Base-by-base conservation (phyloP, 2,113 vertebrate species). In the Helogale parvula region DNA sequence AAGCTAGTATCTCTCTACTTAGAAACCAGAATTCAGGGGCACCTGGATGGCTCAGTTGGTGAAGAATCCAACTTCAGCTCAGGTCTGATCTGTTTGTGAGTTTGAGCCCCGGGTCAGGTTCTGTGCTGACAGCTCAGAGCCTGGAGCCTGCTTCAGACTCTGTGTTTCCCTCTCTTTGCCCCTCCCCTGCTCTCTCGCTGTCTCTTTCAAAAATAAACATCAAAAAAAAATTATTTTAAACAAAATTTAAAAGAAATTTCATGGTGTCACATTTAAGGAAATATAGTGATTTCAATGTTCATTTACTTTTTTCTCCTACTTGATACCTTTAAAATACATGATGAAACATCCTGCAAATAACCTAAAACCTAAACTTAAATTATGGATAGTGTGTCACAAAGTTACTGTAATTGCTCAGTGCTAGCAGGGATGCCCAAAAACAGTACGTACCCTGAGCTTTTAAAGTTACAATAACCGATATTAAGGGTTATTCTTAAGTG, bases 1-100 rank as follows among this genome's bases (percentile, higher is more conserved):
- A 88, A 57, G 72, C 69, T 38, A 38, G 12, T 38, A 92, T 66
- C 95, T 88, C 52, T 94, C 88, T 86, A 52, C 74, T 92, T 68
- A 87, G 57, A 90, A 45, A 63, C 16, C 50, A 82, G 77, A 83
- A 41, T 60, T 60, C 23, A 60, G 57, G 21, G 21, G 21, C 57
- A 23, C 21, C 57, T 60, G 57, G 19, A 19, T 60, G 57, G 57
- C 57, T 60, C 57, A 60, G 21, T 60, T 7, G 8, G 57, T 21
- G 21, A 60, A 60, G 57, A 2, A 23, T 21, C 57, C 8, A 23
- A 60, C 57, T 23, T 60, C 57, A 9, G 57, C 7, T 60, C 57
- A 23, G 21, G 57, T 60, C 21, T 60, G 21, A 60, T 60, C 57
- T 60, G 21, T 23, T 21, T 8, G 57, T 23, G 57, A 9, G 57